phyloP scores from a whole-genome alignment of 2,797 vertebrate species.

The Microchirus variegatus region DNA sequence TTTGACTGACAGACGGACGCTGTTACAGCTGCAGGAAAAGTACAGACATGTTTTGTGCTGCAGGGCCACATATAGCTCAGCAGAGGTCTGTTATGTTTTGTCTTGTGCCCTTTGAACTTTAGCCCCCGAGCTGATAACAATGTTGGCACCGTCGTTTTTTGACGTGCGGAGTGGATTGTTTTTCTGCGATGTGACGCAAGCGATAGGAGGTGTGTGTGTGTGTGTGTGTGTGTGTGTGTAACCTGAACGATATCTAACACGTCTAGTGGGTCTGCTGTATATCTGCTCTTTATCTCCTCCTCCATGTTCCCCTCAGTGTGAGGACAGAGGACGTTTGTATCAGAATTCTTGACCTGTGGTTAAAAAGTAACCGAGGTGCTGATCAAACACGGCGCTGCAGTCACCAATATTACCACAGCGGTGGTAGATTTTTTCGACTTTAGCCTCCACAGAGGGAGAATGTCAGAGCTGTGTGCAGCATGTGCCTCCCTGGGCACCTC shows the following conservation, averaged over 20 bases:
- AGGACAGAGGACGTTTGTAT: conserved; percentile 26
- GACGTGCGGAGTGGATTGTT: conserved; percentile 28
- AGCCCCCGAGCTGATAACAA: conserved; percentile 42
- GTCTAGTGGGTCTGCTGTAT: conserved; percentile 1
- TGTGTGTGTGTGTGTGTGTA: neutral
- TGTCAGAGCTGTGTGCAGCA: conserved; percentile 3
- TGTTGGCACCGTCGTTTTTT: conserved; percentile 2
- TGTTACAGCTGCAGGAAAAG: neutral
- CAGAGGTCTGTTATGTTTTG: conserved; percentile 15
- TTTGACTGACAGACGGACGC: neutral
- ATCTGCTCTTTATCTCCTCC: neutral
- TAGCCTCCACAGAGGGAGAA: conserved; percentile 27
- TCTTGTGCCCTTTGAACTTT: conserved; percentile 56
- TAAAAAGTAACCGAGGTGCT: conserved; percentile 71
- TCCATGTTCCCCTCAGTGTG: neutral
- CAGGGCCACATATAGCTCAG: conserved; percentile 3
- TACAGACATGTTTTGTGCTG: neutral
- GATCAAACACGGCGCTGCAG: conserved; percentile 56
- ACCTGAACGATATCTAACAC: conserved; percentile 7
- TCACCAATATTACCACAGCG: conserved; percentile 57
- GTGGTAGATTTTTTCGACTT: conserved; percentile 56
- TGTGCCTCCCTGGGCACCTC: conserved; percentile 34
- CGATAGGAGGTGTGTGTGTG: neutral
- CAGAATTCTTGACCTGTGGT: conserved; percentile 49
- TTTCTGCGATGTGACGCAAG: conserved; percentile 18